Evolutionary conservation across 2,888 invertebrate genomes (phyloP).

Genomic region (Gymnocheta viridis): DNA sequence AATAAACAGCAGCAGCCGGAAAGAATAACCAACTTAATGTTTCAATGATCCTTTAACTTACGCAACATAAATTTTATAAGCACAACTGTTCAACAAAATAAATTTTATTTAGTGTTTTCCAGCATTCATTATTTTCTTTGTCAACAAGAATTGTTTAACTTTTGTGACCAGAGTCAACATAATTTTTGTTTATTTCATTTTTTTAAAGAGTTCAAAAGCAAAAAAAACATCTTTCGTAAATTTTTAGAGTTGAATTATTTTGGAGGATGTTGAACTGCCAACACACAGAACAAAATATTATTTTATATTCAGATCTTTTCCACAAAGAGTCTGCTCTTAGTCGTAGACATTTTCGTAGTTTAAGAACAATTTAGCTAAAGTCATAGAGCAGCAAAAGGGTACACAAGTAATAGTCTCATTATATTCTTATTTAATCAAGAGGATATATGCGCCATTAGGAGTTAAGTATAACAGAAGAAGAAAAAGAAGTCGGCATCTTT

Average conservation of each 20-base stretch:
- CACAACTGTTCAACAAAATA: not conserved
- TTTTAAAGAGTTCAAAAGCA: not conserved
- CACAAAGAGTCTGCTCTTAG: no score
- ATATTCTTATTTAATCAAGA: no score
- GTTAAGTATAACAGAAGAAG: no score
- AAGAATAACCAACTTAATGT: not conserved
- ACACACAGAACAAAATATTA: no score
- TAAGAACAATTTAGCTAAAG: no score
- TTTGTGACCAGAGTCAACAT: not conserved
- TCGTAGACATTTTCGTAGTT: no score
- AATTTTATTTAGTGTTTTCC: constrained; percentile 5
- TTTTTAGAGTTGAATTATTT: not conserved
- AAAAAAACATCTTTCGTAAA: not conserved
- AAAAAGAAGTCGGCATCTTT: no score
- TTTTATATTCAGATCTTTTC: no score
- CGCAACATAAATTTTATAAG: constrained; percentile 25
- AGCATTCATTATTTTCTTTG: not conserved
- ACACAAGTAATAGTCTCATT: no score
- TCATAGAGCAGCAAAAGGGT: no score
- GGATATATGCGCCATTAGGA: no score
- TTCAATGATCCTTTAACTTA: constrained; percentile 45
- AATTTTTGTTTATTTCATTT: not conserved
- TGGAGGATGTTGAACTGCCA: no score
- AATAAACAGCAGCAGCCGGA: not conserved
- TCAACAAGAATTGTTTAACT: not conserved